Base-by-base conservation (phyloP, 2,888 invertebrate species). In the Halocaridina rubra region DNA sequence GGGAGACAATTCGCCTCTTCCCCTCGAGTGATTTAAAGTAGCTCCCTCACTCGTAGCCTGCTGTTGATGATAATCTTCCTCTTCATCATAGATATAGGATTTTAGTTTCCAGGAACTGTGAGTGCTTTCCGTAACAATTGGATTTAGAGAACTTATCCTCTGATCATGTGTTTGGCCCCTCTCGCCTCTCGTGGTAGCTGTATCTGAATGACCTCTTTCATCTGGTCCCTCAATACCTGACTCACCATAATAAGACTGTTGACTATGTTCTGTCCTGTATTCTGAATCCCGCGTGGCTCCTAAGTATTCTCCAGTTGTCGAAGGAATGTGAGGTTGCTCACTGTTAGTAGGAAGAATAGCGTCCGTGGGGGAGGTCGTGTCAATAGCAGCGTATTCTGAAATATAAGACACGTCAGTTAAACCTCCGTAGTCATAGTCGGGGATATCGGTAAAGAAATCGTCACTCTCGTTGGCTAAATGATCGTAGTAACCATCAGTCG, bases 401-500 rank as follows among this genome's bases (percentile, higher is more conserved):
- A 77, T 57, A n/a, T 77, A 82, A 53, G 77, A 27, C 16, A 33
- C 27, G 10, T 82, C 77, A 5, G 61, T 22, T 7, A 13, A 8
- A 3, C 57, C 29, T 5, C 32, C 19, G n/a, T 82, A 82, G 16
- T 82, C 82, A 22, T 82, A 82, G 22, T 77, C 53, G 8, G 71
- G 30, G 19, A 82, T 59, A 39, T 82, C 82, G 13, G 32, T 59
- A 32, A 72, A 61, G 7, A 78, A 29, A 3, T 33, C 27, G 33
- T 78, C 82, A 39, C 16, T 71, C 13, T 24, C 53, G 19, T 27
- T 69, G 59, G 53, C 16, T 1, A 53, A 13, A 3, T 22, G 33
- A 22, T 81, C 81, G 46, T 76, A 81, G 30, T 67, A 81, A n/a
- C 53, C 69, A 32, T 81, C 75, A 64, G 75, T 33, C 4, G 53